Base-by-base conservation (phyloP, 2,113 vertebrate genomes). In the Cyrtonyx montezumae region DNA sequence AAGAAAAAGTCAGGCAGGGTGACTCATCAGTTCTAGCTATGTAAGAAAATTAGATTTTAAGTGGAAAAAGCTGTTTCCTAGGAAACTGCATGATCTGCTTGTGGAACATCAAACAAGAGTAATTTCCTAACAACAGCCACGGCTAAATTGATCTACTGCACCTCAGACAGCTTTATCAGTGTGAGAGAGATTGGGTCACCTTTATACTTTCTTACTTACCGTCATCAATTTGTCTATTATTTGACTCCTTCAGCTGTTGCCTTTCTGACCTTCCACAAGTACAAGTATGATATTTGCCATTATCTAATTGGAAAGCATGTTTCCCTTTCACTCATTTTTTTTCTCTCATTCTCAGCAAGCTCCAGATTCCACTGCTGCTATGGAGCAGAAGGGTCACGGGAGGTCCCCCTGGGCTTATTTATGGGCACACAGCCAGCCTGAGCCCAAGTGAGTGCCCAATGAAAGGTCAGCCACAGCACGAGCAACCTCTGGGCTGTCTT, bases 11-110 rank as follows among this genome's bases (percentile, higher is more conserved):
- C 93, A 96, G 95, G 71, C 94, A 80, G 95, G 91, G 94, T 97
- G 97, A 98, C 97, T 98, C 98, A 97, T 97, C 94, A 96, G 93
- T 97, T 97, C 96, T 83, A 45, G 74, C 93, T 70, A 97, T 45
- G 91, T 81, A 96, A 94, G 96, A 97, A 97, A 98, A 98, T 98
- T 96, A 98, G 97, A 97, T 96, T 95, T 97, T 97, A 98, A 98
- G 97, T 92, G 96, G 95, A 96, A 97, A 97, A 97, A 93, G 94
- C 97, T 96, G 98, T 98, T 98, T 98, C 98, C 98, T 97, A 98
- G 98, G 98, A 97, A 98, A 98, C 98, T 94, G 97, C 97, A 97
- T 97, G 97, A 97, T 98, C 96, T 97, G 95, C 96, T 98, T 96
- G 96, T 94, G 94, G 94, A 97, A 97, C 97, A 97, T 97, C 97